Conservation (phyloP, 2,113 vertebrate genomes). For the Apeltes quadracus region DNA sequence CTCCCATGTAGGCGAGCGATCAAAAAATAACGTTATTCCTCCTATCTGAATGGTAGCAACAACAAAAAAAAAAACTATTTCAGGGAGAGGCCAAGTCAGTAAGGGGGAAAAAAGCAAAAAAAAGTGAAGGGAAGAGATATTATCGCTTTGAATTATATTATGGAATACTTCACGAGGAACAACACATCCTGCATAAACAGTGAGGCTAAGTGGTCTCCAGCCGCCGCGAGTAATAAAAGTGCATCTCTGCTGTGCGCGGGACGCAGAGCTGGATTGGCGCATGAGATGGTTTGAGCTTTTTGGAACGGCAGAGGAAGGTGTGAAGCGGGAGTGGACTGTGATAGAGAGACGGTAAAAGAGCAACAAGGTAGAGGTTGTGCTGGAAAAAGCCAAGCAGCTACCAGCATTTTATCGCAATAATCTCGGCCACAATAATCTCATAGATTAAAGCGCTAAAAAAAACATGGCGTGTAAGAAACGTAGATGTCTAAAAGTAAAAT, state of each 20-base stretch:
- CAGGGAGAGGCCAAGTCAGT: constrained; percentile 33
- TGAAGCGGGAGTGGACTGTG: neutral
- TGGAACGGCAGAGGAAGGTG: constrained; percentile 1
- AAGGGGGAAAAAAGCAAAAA: constrained; percentile 22
- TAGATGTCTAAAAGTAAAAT: too few species aligned
- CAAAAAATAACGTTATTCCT: constrained; percentile 15
- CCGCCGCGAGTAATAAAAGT: constrained; percentile 60
- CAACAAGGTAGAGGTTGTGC: too few species aligned
- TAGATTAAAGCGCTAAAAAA: too few species aligned
- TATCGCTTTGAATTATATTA: constrained; percentile 46
- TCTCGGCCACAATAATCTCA: too few species aligned
- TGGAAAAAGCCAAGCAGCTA: too few species aligned
- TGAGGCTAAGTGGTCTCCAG: constrained; percentile 52
- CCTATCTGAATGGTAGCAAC: constrained; percentile 17
- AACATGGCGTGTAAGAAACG: too few species aligned
- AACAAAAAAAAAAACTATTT: constrained; percentile 13
- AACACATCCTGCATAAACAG: constrained; percentile 39
- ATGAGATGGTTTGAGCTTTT: constrained; percentile 26
- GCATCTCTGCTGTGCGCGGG: constrained; percentile 41
- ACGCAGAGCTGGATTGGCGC: constrained; percentile 38
- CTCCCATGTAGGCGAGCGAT: neutral
- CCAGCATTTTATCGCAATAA: too few species aligned
- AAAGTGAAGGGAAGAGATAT: constrained; percentile 46
- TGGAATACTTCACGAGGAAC: constrained; percentile 31
- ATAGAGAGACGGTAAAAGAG: neutral